A percentile compares a stretch with the other conserved stretches of the same genome.
Conservation (phyloP, 2,113 vertebrate species). For the Oryctolagus cuniculus region DNA sequence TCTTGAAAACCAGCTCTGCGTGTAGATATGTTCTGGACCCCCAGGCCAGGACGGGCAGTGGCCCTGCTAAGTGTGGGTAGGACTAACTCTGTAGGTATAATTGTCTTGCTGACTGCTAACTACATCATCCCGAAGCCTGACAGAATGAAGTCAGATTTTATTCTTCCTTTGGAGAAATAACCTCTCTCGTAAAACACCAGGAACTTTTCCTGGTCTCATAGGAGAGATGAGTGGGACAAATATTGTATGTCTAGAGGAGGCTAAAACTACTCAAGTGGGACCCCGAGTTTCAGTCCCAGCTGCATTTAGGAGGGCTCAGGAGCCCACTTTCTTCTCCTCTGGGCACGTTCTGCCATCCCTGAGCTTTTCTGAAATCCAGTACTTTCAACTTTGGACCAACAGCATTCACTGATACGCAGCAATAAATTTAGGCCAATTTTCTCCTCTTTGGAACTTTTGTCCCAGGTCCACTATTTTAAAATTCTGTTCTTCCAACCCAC, state of each 20-base stretch:
- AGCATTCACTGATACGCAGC: not conserved
- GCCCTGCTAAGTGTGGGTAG: not conserved
- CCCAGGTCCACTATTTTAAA: not conserved
- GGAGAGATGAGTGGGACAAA: not conserved
- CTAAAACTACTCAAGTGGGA: slow-evolving; percentile 27
- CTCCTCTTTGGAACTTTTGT: not conserved
- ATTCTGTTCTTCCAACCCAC: slow-evolving; percentile 3
- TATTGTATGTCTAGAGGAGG: not conserved
- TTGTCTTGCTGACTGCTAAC: not conserved
- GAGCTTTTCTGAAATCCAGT: not conserved
- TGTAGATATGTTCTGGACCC: not conserved
- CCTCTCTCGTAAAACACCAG: not conserved
- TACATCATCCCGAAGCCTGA: not conserved
- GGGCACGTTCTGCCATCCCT: not conserved
- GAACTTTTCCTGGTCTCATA: slow-evolving; percentile 3
- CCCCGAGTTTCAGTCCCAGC: not conserved
- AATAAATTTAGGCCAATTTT: not conserved
- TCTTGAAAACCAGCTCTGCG: not conserved
- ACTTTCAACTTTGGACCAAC: not conserved
- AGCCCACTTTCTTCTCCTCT: not conserved
- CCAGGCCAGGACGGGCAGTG: not conserved
- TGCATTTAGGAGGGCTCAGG: slow-evolving; percentile 22
- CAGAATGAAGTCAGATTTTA: slow-evolving; percentile 7
- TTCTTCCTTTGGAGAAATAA: slow-evolving; percentile 39
- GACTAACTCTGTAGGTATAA: not conserved